Conservation (phyloP, 1,140 invertebrate genomes). For the Leucophenga varia region DNA sequence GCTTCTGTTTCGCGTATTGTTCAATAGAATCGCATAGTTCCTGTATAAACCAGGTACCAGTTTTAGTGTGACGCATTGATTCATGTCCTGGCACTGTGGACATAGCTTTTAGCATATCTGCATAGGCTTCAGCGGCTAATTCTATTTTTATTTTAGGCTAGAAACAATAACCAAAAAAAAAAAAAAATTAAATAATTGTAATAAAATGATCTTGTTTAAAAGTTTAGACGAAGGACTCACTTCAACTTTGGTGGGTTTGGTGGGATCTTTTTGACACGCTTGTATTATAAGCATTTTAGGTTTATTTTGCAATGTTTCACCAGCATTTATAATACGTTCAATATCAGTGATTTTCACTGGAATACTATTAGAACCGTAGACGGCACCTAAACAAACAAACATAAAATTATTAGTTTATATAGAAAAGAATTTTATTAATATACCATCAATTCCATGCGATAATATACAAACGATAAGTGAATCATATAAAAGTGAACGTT, state of each 20-base stretch:
- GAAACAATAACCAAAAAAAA: too few relatives aligned
- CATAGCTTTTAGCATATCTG: conserved; percentile 41
- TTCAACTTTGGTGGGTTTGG: not conserved
- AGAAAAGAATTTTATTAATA: not conserved
- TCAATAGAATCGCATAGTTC: conserved; percentile 31
- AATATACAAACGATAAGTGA: conserved; percentile 48
- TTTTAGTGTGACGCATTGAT: conserved; percentile 36
- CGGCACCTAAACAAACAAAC: conserved; percentile 14
- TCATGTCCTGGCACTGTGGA: conserved; percentile 43
- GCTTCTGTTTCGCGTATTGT: conserved; percentile 22
- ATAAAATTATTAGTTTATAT: not conserved
- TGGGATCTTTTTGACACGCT: conserved; percentile 35
- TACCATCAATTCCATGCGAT: conserved; percentile 44
- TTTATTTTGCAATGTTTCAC: conserved; percentile 26
- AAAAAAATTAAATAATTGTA: too few relatives aligned
- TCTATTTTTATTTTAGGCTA: too few relatives aligned
- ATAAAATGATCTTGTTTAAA: too few relatives aligned
- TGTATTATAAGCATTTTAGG: conserved; percentile 47
- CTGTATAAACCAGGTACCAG: conserved; percentile 52
- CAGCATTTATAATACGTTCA: conserved; percentile 33
- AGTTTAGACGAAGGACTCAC: too few relatives aligned
- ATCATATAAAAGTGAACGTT: conserved; percentile 27
- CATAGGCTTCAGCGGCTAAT: conserved; percentile 20
- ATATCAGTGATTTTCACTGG: conserved; percentile 38
- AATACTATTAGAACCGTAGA: conserved; percentile 45